Conservation (phyloP, 2,888 invertebrate genomes). For the Elmis aenea region DNA sequence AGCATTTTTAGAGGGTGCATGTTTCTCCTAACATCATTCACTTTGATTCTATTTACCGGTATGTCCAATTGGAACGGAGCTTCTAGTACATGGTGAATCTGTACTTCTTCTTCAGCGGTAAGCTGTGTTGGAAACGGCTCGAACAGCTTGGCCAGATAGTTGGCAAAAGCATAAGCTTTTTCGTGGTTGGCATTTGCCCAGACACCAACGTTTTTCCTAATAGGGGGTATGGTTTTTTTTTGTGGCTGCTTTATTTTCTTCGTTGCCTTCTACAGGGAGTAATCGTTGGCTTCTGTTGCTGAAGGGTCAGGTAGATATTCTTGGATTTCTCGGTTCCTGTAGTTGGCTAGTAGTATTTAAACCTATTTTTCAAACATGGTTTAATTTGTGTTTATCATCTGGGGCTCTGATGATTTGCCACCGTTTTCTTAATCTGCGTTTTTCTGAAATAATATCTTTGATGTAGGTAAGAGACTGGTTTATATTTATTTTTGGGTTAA, state of each 20-base stretch:
- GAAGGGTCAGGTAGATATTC: conserved; percentile 4
- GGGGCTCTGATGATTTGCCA: conserved; percentile 3
- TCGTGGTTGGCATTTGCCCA: conserved; percentile 4
- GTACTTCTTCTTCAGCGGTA: conserved; percentile 1
- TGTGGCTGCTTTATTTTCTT: conserved; percentile 3
- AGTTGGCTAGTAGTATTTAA: conserved; percentile 1
- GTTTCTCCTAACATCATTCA: conserved; percentile 1
- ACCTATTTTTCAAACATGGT: conserved; percentile 1
- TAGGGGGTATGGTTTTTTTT: conserved; percentile 3
- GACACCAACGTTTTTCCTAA: neutral
- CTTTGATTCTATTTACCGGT: conserved; percentile 1
- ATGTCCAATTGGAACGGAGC: conserved; percentile 4
- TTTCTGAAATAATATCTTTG: conserved; percentile 1
- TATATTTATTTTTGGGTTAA: conserved; percentile 3
- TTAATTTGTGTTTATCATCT: conserved; percentile 2
- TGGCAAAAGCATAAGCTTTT: conserved; percentile 1
- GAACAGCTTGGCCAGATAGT: conserved; percentile 4
- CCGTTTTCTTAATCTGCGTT: conserved; percentile 1
- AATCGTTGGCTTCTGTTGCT: conserved; percentile 3
- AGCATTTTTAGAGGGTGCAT: conserved; percentile 3
- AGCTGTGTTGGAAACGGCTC: conserved; percentile 5
- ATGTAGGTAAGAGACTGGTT: neutral
- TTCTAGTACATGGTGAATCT: conserved; percentile 4
- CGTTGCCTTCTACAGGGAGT: conserved; percentile 2
- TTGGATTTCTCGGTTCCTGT: conserved; percentile 4